Evolutionary conservation across 2,888 invertebrate species (phyloP).

Genomic region (Lottia gigantea): DNA sequence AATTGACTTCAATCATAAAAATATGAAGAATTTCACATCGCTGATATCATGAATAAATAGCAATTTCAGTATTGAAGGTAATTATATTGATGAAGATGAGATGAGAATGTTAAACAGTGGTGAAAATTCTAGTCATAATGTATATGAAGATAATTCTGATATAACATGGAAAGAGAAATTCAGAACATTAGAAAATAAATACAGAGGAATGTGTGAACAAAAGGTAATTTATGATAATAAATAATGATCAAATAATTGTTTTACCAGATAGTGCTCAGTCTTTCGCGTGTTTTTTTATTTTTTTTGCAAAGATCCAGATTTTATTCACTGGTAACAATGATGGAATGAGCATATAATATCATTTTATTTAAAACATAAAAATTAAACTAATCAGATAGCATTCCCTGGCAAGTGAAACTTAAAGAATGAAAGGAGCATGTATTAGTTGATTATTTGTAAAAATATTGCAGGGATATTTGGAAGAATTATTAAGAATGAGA

Average conservation of each 20-base stretch:
- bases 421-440: too few relatives aligned
- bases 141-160: slow-evolving; percentile 26
- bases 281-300: too few relatives aligned
- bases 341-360: too few relatives aligned
- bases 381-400: neutral
- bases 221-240: slow-evolving; percentile 40
- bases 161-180: slow-evolving; percentile 36
- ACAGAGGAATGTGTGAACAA: slow-evolving; percentile 47
- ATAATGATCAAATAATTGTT: too few relatives aligned
- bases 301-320: too few relatives aligned
- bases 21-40: too few relatives aligned
- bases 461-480: slow-evolving; percentile 47
- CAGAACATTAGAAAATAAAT: slow-evolving; percentile 43
- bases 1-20: too few relatives aligned
- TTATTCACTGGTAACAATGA: too few relatives aligned
- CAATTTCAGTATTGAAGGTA: slow-evolving; percentile 36
- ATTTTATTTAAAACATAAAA: neutral
- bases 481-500: slow-evolving; percentile 48
- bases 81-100: slow-evolving; percentile 36
- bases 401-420: too few relatives aligned
- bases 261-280: too few relatives aligned
- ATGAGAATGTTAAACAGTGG: slow-evolving; percentile 25
- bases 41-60: too few relatives aligned
- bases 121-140: slow-evolving; percentile 8
- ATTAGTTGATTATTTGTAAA: too few relatives aligned